Evolutionary conservation across 2,888 invertebrate species (phyloP).

Genomic region (Labia minor): DNA sequence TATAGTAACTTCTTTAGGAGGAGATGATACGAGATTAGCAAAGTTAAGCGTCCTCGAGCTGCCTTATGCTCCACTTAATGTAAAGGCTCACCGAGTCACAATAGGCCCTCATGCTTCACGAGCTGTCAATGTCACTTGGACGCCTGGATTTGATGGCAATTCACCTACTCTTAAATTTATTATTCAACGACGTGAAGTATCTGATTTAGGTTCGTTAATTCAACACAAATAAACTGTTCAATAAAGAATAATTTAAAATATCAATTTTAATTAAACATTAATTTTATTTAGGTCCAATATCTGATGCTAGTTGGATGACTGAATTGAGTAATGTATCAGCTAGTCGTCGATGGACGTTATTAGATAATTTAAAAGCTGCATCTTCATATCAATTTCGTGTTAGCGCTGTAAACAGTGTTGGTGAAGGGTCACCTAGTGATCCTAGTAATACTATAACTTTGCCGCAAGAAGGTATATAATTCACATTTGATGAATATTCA

Average conservation of each 20-base stretch:
- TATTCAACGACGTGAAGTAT: conserved; percentile 80
- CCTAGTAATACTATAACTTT: conserved; percentile 81
- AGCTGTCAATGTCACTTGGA: conserved; percentile 88
- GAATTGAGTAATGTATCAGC: conserved; percentile 77
- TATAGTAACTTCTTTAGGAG: conserved; percentile 77
- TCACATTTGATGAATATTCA: conserved; percentile 14
- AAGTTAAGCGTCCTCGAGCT: conserved; percentile 82
- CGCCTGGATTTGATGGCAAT: conserved; percentile 93
- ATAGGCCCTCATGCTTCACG: conserved; percentile 41
- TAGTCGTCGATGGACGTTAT: conserved; percentile 62
- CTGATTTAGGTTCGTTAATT: conserved; percentile 60
- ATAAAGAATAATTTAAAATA: conserved; percentile 18
- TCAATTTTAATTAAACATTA: not conserved
- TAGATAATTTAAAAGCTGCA: conserved; percentile 83
- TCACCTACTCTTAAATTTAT: conserved; percentile 87
- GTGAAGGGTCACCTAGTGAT: conserved; percentile 83
- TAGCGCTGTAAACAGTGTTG: conserved; percentile 92
- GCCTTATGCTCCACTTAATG: conserved; percentile 85
- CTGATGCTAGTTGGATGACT: conserved; percentile 83
- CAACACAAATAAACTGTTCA: conserved; percentile 14
- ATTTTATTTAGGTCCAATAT: conserved; percentile 60
- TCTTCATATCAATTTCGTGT: conserved; percentile 93
- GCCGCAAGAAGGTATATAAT: conserved; percentile 81
- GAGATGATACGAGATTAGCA: conserved; percentile 83
- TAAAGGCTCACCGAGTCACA: conserved; percentile 57